phyloP scores from a whole-genome alignment of 2,797 vertebrate species.

The Eupleurogrammus muticus region DNA sequence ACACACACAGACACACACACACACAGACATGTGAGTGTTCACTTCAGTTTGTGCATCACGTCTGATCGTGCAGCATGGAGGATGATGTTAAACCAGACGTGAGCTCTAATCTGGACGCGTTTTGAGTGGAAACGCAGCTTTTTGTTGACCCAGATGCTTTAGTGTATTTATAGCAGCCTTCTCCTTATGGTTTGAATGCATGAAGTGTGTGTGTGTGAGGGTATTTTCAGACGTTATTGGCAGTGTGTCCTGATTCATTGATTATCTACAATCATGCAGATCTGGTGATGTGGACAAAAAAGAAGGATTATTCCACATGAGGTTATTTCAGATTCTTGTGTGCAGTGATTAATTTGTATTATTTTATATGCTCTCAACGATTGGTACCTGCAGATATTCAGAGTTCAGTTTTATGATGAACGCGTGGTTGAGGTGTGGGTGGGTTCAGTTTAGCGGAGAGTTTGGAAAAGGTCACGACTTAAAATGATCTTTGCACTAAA shows the following conservation, averaged over 20 bases:
- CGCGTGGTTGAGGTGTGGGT: too few species aligned
- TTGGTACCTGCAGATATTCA: too few species aligned
- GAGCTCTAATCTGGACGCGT: slow-evolving; percentile 69
- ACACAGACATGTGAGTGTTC: slow-evolving; percentile 32
- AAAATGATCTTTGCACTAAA: too few species aligned
- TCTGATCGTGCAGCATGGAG: slow-evolving; percentile 48
- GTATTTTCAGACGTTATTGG: slow-evolving; percentile 17
- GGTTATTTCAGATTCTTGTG: too few species aligned
- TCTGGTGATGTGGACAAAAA: background rate
- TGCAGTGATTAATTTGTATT: too few species aligned
- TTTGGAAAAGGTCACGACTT: too few species aligned
- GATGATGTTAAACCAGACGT: slow-evolving; percentile 71
- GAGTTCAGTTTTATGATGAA: too few species aligned
- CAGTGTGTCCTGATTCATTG: background rate
- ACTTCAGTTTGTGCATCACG: slow-evolving; percentile 48
- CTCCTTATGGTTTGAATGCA: slow-evolving; percentile 45
- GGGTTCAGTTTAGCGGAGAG: too few species aligned
- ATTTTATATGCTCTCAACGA: too few species aligned
- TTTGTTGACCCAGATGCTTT: slow-evolving; percentile 51
- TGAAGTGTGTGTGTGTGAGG: slow-evolving; percentile 8
- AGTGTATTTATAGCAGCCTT: slow-evolving; percentile 13
- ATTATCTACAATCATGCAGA: background rate
- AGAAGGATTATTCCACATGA: too few species aligned
- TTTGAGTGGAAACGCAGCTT: slow-evolving; percentile 35
- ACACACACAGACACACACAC: background rate